A percentile compares a stretch with the other conserved stretches of the same genome.
These are phyloP conservation scores for Neosilurus hyrtlii DNA, from an alignment of 2,797 vertebrate species.

Conservation along the genomic window DNA sequence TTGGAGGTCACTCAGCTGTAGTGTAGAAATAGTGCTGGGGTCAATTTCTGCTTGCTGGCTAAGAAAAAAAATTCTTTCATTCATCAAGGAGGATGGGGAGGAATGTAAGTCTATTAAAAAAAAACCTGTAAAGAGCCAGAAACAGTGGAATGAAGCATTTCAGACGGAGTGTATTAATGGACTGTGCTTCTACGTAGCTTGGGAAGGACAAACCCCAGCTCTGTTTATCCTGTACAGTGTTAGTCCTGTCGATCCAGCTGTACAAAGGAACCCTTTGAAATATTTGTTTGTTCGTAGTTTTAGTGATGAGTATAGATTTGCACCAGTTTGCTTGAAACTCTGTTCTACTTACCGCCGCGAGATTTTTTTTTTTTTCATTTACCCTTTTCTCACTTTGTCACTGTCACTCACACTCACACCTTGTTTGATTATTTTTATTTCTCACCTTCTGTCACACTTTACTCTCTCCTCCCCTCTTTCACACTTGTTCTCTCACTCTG, in stretches of 20 bases:
- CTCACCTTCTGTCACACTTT: conserved; percentile 37
- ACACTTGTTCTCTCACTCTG: conserved; percentile 14
- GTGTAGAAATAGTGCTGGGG: conserved; percentile 45
- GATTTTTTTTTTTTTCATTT: background rate
- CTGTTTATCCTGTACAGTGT: background rate
- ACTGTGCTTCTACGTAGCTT: conserved; percentile 14
- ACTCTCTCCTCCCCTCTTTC: conserved; percentile 9
- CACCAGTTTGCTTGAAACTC: conserved; percentile 18
- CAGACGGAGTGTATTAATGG: conserved; percentile 49
- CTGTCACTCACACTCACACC: conserved; percentile 25
- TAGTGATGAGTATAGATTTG: conserved; percentile 18
- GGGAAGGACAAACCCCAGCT: conserved; percentile 11
- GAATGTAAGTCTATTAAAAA: conserved; percentile 51
- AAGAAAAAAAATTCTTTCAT: conserved; percentile 49
- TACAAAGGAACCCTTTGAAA: background rate
- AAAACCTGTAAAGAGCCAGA: conserved; percentile 34
- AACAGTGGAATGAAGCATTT: conserved; percentile 47
- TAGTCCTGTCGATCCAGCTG: conserved; percentile 11
- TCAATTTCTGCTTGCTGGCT: conserved; percentile 41
- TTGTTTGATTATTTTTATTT: conserved; percentile 33
- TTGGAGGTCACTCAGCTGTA: conserved; percentile 49
- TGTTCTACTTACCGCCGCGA: background rate
- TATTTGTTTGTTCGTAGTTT: conserved; percentile 31
- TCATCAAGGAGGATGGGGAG: conserved; percentile 38
- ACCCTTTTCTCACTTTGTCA: conserved; percentile 2